Evolutionary conservation across 2,888 invertebrate genomes (phyloP).

Genomic region (Amphipyra tragopoginis): DNA sequence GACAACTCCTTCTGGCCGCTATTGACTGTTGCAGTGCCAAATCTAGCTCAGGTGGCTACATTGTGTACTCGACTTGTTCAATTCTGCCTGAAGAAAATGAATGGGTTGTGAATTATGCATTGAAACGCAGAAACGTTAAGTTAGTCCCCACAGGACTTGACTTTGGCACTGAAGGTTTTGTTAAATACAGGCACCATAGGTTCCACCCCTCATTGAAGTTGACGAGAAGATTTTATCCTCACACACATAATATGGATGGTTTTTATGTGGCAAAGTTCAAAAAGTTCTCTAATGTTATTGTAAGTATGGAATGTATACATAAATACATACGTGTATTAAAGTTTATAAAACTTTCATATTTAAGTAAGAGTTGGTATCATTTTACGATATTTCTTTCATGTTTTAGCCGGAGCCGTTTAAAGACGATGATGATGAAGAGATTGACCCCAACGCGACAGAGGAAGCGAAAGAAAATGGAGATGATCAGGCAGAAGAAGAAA

Average conservation of each 20-base stretch:
- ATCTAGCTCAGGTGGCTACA: slow-evolving; percentile 97
- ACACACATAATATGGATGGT: slow-evolving; percentile 99
- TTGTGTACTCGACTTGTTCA: slow-evolving; percentile 99
- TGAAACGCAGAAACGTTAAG: slow-evolving; percentile 98
- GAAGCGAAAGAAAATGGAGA: slow-evolving; percentile 73
- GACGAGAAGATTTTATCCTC: slow-evolving; percentile 98
- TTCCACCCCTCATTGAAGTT: slow-evolving; percentile 97
- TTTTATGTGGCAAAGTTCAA: slow-evolving; percentile 99
- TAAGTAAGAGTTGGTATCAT: background rate
- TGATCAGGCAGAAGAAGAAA: slow-evolving; percentile 62
- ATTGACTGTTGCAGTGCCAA: slow-evolving; percentile 98
- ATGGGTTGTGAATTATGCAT: slow-evolving; percentile 98
- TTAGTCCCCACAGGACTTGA: slow-evolving; percentile 97
- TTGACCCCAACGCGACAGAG: slow-evolving; percentile 56
- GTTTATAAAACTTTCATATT: no score
- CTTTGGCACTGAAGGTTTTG: slow-evolving; percentile 98
- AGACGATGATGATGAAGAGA: slow-evolving; percentile 81
- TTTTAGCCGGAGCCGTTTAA: slow-evolving; percentile 84
- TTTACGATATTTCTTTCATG: slow-evolving; percentile 15
- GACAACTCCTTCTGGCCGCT: slow-evolving; percentile 97
- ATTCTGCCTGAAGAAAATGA: slow-evolving; percentile 99
- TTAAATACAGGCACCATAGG: slow-evolving; percentile 95
- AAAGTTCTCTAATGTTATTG: slow-evolving; percentile 96
- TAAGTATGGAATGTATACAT: slow-evolving; percentile 68
- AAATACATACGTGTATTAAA: no score